phyloP scores from a whole-genome alignment of 1,140 invertebrate species.

The Drosophila equinoxialis region DNA sequence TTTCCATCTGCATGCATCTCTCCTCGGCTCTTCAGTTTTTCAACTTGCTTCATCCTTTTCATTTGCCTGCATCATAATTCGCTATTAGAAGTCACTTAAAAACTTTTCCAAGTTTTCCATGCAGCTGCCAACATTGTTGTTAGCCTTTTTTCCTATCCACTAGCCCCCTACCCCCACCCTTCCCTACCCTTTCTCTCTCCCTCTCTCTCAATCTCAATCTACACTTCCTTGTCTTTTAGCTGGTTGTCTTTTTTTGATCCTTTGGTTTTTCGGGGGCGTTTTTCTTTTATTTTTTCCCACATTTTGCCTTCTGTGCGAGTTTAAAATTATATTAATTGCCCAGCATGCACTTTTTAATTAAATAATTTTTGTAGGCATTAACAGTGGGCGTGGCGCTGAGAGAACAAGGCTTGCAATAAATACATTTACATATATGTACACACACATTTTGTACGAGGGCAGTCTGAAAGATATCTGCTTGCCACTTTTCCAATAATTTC shows the following conservation, averaged over 20 bases:
- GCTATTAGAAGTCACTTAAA: slow-evolving; percentile 81
- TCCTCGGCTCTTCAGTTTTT: slow-evolving; percentile 1
- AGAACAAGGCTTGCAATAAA: not conserved
- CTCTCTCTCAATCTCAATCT: not conserved
- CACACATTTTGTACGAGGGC: too few species aligned
- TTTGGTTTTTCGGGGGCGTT: slow-evolving; percentile 6
- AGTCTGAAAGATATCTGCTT: too few species aligned
- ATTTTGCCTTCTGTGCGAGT: slow-evolving; percentile 8
- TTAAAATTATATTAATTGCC: slow-evolving; percentile 66
- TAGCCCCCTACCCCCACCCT: not conserved
- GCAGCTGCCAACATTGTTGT: slow-evolving; percentile 79
- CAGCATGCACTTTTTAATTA: slow-evolving; percentile 61
- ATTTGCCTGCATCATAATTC: slow-evolving; percentile 69
- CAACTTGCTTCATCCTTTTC: slow-evolving; percentile 20
- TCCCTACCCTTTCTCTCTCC: not conserved
- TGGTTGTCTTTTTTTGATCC: slow-evolving; percentile 23
- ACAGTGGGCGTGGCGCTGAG: slow-evolving; percentile 36
- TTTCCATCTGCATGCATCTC: not conserved
- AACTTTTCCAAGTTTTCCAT: slow-evolving; percentile 73
- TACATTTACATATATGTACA: too few species aligned
- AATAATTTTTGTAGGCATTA: slow-evolving; percentile 53
- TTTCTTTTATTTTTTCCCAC: not conserved
- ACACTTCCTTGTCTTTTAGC: slow-evolving; percentile 5
- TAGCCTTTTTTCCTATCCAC: slow-evolving; percentile 48
- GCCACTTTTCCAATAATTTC: too few species aligned